Base-by-base conservation (phyloP, 2,797 vertebrate genomes). In the Halcyon leucocephala region DNA sequence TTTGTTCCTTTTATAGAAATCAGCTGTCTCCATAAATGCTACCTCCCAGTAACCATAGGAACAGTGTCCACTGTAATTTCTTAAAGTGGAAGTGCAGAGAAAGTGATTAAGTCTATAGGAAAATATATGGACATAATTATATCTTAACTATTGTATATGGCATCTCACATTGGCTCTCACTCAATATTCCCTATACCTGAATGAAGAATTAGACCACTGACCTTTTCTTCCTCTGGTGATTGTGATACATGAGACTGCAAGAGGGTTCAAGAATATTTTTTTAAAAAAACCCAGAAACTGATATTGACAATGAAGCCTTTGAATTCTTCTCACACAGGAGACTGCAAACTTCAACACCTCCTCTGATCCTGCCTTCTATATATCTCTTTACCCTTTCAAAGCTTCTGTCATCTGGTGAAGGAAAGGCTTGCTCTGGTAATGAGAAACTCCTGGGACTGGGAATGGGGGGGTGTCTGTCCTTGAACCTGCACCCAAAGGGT, bases 31-130 rank as follows among this genome's bases (percentile, higher is more conserved):
- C 65, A 41, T 77, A 82, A 95, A 95, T 70, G 70, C 49, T 92
- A 35, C 71, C 44, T 96, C 72, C 60, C 78, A 61, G 97, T 98
- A 98, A 98, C 96, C 96, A 98, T 95, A 96, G 97, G 83, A 98
- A 98, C 97, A 73, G 24, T 35, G 39, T 95, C 94, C 88, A 93
- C 86, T 70, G 65, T 89, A 93, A 94, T 94, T 97, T 96, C 96
- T 97, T 96, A 86, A 95, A 97, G 91, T 95, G 33, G 65, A 97
- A 97, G 73, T 91, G 80, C 51, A 96, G 85, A 62, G 49, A 95
- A 96, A 97, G 91, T 95, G 86, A 94, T 95, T 94, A 94, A 6
- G 95, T 91, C 60, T 80, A 49, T 71, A 81, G 79, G 83, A 87
- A 97, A 98, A 98, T 97, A 96, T 79, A 94, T 82, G 94, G 93